Evolutionary conservation across 2,888 invertebrate species (phyloP), one percentile per base, ranked within the genome.

Genomic region (Euzetes globulus): DNA sequence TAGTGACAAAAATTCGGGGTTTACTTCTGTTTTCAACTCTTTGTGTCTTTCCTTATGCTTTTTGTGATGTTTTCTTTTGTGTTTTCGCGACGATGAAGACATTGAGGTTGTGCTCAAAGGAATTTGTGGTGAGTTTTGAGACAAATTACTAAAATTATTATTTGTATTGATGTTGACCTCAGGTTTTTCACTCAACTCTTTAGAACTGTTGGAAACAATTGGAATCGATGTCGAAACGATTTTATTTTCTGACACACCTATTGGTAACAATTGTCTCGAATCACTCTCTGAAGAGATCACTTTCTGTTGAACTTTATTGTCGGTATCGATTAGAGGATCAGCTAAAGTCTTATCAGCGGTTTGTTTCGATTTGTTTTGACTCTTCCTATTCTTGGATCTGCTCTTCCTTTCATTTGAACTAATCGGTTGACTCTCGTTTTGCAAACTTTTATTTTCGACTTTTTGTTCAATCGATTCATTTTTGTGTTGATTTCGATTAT

Each of bases 51-150:
- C 15, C 19, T 45, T 19, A 52, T 33, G 47, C 15, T 27, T 60
- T 60, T 60, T 60, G 27, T 71, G 71, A 29, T 50, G 71, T 11
- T 71, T 71, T 22, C 27, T 50, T 71, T 47, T 47, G 19, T 27
- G 71, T 47, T 71, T 71, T 0, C 47, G 22, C 13, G 47, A 71
- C 1, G 22, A 27, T 25, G 52, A 52, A 9, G 71, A 71, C 25
- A 71, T 9, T 47, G 47, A 50, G 25, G 33, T 41, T 19, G 41
- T 45, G 41, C 41, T 68, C 37, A 68, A 41, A 3, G 68, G 41
- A 6, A 68, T 45, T 68, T 37, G 41, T 19, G 68, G 68, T 68
- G 45, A 37, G 13, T 22, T 41, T 11, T 68, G 68, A 19, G 58
- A 58, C 5, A 25, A 27, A 15, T 58, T 19, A 15, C 17, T 41